phyloP scores from a whole-genome alignment of 2,888 invertebrate species.

The Eudasyphora cyanicolor region DNA sequence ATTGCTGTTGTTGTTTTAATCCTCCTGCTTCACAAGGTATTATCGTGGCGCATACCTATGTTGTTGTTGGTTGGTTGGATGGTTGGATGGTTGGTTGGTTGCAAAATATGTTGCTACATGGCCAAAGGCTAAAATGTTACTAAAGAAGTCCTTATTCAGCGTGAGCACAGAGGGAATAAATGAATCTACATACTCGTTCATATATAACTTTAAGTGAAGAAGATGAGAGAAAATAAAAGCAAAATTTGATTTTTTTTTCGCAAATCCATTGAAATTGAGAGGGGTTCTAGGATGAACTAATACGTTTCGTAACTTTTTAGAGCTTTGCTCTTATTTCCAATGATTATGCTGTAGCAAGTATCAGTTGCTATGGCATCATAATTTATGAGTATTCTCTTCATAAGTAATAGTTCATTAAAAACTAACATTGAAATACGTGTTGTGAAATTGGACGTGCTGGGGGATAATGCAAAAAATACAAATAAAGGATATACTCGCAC shows the following conservation, averaged over 20 bases:
- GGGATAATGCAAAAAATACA: not conserved
- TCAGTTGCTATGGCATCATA: not conserved
- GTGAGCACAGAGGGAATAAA: too few species aligned
- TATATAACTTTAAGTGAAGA: too few species aligned
- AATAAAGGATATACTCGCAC: not conserved
- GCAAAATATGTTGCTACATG: not conserved
- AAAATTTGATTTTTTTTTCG: not conserved
- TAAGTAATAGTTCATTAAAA: constrained; percentile 50
- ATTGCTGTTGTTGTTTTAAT: not conserved
- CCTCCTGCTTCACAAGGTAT: not conserved
- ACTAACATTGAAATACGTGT: constrained; percentile 39
- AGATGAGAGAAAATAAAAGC: not conserved
- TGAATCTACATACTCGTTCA: too few species aligned
- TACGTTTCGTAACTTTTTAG: not conserved
- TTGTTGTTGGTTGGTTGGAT: not conserved
- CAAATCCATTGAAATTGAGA: not conserved
- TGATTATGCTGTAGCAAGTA: not conserved
- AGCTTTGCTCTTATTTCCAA: not conserved
- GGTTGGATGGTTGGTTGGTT: too few species aligned
- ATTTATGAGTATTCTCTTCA: constrained; percentile 31
- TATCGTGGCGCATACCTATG: too few species aligned
- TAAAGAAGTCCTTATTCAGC: too few species aligned
- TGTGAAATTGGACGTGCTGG: not conserved
- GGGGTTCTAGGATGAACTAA: too few species aligned
- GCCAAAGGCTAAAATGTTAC: not conserved